Percentiles rank a stretch among this genome's conserved stretches.
Evolutionary conservation across 1,140 invertebrate species (phyloP).

Genomic region (Saccostrea cuccullata): DNA sequence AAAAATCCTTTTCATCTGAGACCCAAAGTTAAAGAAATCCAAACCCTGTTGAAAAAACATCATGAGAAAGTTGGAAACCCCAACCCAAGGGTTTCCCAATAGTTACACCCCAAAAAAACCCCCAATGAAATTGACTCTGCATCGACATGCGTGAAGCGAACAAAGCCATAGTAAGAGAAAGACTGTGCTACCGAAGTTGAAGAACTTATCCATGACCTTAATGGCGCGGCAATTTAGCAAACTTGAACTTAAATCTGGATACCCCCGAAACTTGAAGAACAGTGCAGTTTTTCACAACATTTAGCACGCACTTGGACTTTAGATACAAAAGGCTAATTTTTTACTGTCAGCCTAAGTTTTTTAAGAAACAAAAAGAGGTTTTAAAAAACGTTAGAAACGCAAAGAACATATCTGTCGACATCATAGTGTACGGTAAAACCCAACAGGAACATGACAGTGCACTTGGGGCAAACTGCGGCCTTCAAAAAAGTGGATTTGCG

Average conservation of each 20-base stretch:
- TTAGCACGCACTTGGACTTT: constrained; percentile 39
- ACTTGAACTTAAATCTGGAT: constrained; percentile 55
- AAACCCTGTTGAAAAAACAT: too few relatives aligned
- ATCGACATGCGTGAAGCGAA: too few relatives aligned
- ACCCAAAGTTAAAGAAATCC: too few relatives aligned
- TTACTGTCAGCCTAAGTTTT: constrained; percentile 56
- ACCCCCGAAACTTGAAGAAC: constrained; percentile 51
- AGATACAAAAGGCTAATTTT: constrained; percentile 64
- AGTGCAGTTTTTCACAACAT: constrained; percentile 53
- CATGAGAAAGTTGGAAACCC: too few relatives aligned
- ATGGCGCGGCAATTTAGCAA: constrained; percentile 49
- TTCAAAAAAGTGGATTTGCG: too few relatives aligned
- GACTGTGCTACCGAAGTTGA: too few relatives aligned
- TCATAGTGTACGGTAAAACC: constrained; percentile 53
- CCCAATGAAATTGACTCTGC: too few relatives aligned
- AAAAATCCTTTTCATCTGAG: too few relatives aligned
- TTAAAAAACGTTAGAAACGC: constrained; percentile 48
- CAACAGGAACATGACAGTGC: constrained; percentile 60
- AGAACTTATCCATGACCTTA: too few relatives aligned
- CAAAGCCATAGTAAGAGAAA: too few relatives aligned
- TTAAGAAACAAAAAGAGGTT: constrained; percentile 45
- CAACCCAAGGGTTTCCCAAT: too few relatives aligned
- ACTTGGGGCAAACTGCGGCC: constrained; percentile 16
- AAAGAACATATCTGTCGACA: constrained; percentile 63
- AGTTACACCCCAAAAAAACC: too few relatives aligned